phyloP scores from a whole-genome alignment of 2,888 invertebrate genomes.

The Hypercompe scribonia region DNA sequence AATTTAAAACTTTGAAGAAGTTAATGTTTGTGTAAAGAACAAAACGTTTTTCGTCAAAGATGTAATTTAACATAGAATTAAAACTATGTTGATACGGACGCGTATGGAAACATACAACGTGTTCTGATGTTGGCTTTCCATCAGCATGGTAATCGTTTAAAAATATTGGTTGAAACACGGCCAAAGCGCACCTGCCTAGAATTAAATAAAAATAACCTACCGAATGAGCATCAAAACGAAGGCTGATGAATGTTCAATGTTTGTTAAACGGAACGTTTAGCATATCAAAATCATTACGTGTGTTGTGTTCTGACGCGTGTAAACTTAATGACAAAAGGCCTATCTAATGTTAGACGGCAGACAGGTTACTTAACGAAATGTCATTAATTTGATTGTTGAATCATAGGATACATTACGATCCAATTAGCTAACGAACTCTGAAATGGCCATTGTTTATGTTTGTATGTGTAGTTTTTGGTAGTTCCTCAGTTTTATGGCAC shows the following conservation, averaged over 20 bases:
- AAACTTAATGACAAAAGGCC: constrained; percentile 41
- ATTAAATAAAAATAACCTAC: constrained; percentile 85
- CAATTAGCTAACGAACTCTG: constrained; percentile 79
- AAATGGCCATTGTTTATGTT: constrained; percentile 73
- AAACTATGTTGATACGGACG: constrained; percentile 61
- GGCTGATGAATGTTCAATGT: constrained; percentile 73
- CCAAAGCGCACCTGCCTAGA: constrained; percentile 79
- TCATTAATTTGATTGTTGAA: constrained; percentile 61
- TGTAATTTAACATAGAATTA: constrained; percentile 67
- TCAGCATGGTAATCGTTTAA: constrained; percentile 85
- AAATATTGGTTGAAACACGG: constrained; percentile 80
- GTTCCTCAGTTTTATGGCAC: constrained; percentile 75
- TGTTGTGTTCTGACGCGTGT: constrained; percentile 38
- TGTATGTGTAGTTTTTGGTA: constrained; percentile 68
- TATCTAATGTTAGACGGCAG: constrained; percentile 27
- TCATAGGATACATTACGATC: constrained; percentile 67
- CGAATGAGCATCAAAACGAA: constrained; percentile 73
- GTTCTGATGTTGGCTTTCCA: constrained; percentile 84
- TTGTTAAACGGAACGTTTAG: constrained; percentile 68
- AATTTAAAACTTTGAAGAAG: constrained; percentile 40
- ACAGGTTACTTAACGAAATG: constrained; percentile 43
- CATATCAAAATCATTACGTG: constrained; percentile 57
- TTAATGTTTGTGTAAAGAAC: constrained; percentile 41
- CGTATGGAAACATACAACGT: constrained; percentile 63
- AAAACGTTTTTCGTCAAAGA: constrained; percentile 57